Evolutionary conservation across 2,113 vertebrate species (phyloP).

Genomic region (Anguilla rostrata): DNA sequence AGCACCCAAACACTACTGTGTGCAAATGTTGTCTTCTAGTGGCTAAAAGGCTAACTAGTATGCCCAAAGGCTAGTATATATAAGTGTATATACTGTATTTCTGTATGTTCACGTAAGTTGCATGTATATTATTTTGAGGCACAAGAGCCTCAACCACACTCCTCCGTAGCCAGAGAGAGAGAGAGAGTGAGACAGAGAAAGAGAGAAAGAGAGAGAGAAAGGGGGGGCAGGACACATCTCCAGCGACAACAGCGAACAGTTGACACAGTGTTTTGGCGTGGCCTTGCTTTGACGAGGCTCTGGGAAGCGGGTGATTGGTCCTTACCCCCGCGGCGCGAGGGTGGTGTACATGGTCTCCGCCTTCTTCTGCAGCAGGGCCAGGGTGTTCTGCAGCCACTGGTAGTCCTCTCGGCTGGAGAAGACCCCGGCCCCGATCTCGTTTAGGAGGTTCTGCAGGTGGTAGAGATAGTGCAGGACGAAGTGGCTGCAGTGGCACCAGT

Average conservation of each 20-base stretch:
- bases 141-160: too few species aligned
- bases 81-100: not conserved
- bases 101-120: too few species aligned
- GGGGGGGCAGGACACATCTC: too few species aligned
- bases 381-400: slow-evolving; percentile 44
- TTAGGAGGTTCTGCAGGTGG: slow-evolving; percentile 59
- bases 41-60: not conserved
- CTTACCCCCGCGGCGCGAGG: slow-evolving; percentile 62
- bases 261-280: too few species aligned
- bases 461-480: slow-evolving; percentile 63
- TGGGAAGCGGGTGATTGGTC: not conserved
- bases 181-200: too few species aligned
- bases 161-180: too few species aligned
- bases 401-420: slow-evolving; percentile 55
- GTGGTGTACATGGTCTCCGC: slow-evolving; percentile 65
- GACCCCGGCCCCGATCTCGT: slow-evolving; percentile 52
- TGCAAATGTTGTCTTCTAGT: not conserved
- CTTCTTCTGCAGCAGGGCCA: slow-evolving; percentile 59
- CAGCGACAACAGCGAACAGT: too few species aligned
- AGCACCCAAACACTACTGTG: not conserved
- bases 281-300: too few species aligned
- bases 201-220: too few species aligned
- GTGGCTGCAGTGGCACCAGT: slow-evolving; percentile 70
- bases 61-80: not conserved
- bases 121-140: too few species aligned